These are phyloP conservation scores for Apodemus sylvaticus DNA, from an alignment of 2,113 vertebrate genomes.

Conservation along the genomic window DNA sequence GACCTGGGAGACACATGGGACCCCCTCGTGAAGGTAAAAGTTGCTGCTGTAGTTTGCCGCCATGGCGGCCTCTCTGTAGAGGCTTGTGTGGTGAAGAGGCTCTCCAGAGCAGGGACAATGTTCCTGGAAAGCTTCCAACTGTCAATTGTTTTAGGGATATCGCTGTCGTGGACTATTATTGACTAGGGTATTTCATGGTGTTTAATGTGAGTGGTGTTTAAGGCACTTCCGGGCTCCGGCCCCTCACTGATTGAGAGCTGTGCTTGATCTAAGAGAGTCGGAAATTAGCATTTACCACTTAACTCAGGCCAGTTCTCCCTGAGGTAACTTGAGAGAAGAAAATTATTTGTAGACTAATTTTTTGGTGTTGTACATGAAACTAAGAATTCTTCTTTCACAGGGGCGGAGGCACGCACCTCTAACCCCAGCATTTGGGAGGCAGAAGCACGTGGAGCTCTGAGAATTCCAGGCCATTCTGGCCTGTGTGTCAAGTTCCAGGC, in stretches of 20 bases:
- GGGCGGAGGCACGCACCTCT: not conserved
- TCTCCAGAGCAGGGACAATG: not conserved
- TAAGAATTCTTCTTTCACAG: not conserved
- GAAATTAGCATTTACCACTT: not conserved
- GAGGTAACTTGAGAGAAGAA: not conserved
- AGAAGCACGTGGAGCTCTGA: not conserved
- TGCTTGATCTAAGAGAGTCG: too few relatives aligned
- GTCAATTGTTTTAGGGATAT: not conserved
- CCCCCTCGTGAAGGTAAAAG: constrained; percentile 76
- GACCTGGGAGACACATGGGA: not conserved
- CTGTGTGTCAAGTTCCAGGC: not conserved
- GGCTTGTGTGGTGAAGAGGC: not conserved
- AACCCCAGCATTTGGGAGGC: not conserved
- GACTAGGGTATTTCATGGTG: not conserved
- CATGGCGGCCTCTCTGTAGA: not conserved
- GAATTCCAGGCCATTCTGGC: not conserved
- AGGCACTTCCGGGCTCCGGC: not conserved
- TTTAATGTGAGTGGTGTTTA: not conserved
- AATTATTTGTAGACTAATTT: not conserved
- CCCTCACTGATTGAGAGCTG: fast-evolving
- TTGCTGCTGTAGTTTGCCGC: not conserved
- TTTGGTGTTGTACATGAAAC: not conserved
- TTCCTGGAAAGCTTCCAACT: not conserved
- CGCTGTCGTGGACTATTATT: not conserved
- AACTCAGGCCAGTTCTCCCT: not conserved